Conservation (phyloP, 2,888 invertebrate species). For the Plagodis pulveraria region DNA sequence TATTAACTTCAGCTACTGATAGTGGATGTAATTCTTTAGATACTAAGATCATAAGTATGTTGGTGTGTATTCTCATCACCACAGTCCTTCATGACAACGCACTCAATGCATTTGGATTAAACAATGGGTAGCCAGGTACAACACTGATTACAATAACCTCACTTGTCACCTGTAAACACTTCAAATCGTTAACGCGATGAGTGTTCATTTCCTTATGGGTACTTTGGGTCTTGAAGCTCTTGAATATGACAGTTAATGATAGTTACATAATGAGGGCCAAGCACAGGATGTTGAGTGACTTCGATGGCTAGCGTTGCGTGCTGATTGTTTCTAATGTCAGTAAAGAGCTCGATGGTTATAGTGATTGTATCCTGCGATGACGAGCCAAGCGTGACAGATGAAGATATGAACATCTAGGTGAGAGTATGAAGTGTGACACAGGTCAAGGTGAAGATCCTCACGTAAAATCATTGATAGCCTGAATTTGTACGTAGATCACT, state of each 20-base stretch:
- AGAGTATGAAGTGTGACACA: constrained; percentile 1
- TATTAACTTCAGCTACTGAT: neutral
- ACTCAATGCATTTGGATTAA: constrained; percentile 21
- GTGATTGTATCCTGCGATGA: constrained; percentile 58
- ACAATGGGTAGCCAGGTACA: constrained; percentile 10
- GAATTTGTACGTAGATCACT: too few species aligned
- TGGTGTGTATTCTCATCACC: constrained; percentile 9
- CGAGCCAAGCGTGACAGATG: constrained; percentile 31
- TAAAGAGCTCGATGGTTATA: constrained; percentile 53
- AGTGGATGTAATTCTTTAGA: neutral
- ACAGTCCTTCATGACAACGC: constrained; percentile 13
- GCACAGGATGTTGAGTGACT: constrained; percentile 43
- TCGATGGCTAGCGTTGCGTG: constrained; percentile 39
- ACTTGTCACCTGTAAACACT: constrained; percentile 4
- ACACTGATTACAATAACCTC: constrained; percentile 20
- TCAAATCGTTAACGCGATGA: constrained; percentile 1
- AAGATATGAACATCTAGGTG: constrained; percentile 26
- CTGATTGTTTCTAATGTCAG: constrained; percentile 50
- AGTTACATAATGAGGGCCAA: constrained; percentile 18
- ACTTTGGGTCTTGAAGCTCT: constrained; percentile 1
- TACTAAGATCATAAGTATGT: neutral
- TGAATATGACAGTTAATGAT: constrained; percentile 7
- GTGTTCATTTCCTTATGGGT: neutral
- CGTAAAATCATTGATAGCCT: too few species aligned
- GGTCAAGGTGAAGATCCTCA: neutral